Percentiles rank a stretch among this genome's conserved stretches.
Conservation (phyloP, 2,797 vertebrate genomes). For the Rhinichthys osculus region DNA sequence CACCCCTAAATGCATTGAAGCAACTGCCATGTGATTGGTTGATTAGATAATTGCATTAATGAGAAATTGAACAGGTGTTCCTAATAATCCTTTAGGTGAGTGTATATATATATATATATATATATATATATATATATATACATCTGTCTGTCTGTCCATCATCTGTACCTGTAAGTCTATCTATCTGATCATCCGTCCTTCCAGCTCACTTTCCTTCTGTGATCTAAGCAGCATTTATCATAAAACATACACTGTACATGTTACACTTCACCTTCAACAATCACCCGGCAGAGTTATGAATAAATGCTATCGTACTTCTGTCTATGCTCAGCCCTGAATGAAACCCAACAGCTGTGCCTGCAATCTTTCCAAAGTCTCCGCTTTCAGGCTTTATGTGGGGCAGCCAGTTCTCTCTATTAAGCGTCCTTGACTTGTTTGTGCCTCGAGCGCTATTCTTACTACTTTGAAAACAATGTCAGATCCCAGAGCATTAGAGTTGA, state of each 20-base stretch:
- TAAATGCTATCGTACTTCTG: neutral
- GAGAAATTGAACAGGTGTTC: no score
- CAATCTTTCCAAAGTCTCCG: conserved; percentile 15
- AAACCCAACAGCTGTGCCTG: conserved; percentile 14
- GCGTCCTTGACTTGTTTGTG: conserved; percentile 32
- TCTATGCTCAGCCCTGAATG: neutral
- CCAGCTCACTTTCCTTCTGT: neutral
- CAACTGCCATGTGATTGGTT: no score
- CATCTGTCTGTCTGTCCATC: neutral
- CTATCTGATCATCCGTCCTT: neutral
- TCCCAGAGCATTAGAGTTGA: conserved; percentile 35
- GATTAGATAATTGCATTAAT: no score
- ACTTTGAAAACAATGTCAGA: conserved; percentile 44
- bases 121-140: no score
- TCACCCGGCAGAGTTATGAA: neutral
- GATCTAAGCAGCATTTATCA: neutral
- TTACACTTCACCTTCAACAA: neutral
- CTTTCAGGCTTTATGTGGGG: conserved; percentile 36
- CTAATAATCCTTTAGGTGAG: no score
- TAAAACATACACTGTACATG: conserved; percentile 1
- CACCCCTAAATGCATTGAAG: no score
- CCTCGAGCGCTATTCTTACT: conserved; percentile 27
- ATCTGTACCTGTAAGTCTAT: neutral
- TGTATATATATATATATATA: no score
- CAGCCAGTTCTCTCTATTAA: conserved; percentile 21